A percentile compares a stretch with the other conserved stretches of the same genome.
Evolutionary conservation across 2,888 invertebrate genomes (phyloP).

Genomic region (Brachylomia viminalis): DNA sequence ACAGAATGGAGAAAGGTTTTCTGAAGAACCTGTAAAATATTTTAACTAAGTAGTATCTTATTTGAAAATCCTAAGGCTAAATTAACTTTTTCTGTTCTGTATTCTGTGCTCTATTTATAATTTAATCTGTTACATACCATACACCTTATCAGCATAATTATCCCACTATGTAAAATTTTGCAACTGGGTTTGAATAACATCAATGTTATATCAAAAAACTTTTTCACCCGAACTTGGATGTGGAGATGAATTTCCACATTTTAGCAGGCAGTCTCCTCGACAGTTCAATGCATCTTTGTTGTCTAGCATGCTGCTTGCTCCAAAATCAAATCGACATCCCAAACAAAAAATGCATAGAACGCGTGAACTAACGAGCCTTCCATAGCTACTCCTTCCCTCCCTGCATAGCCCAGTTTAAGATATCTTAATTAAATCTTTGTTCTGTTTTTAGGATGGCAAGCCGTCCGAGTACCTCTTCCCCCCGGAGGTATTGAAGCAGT

Average conservation of each 20-base stretch:
- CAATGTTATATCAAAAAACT: too few species aligned
- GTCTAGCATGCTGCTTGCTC: neutral
- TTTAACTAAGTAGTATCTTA: neutral
- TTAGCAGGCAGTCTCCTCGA: neutral
- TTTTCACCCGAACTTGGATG: too few species aligned
- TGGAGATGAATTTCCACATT: neutral
- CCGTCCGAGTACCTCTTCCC: slow-evolving; percentile 91
- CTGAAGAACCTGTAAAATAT: neutral
- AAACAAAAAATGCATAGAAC: neutral
- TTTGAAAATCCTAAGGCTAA: neutral
- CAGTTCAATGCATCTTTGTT: neutral
- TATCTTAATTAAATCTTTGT: neutral
- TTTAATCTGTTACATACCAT: slow-evolving; percentile 7
- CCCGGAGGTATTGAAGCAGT: slow-evolving; percentile 91
- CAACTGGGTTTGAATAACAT: neutral
- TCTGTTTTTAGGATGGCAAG: slow-evolving; percentile 80
- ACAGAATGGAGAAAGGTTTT: neutral
- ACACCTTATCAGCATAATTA: slow-evolving; percentile 9
- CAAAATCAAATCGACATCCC: neutral
- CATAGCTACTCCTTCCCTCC: neutral
- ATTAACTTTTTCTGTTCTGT: neutral
- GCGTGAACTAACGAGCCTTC: too few species aligned
- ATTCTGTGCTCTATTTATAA: neutral
- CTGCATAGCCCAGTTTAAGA: neutral
- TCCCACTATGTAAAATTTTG: neutral